These are phyloP conservation scores for Pseudoips prasinana DNA, from an alignment of 2,888 invertebrate genomes.

Conservation along the genomic window DNA sequence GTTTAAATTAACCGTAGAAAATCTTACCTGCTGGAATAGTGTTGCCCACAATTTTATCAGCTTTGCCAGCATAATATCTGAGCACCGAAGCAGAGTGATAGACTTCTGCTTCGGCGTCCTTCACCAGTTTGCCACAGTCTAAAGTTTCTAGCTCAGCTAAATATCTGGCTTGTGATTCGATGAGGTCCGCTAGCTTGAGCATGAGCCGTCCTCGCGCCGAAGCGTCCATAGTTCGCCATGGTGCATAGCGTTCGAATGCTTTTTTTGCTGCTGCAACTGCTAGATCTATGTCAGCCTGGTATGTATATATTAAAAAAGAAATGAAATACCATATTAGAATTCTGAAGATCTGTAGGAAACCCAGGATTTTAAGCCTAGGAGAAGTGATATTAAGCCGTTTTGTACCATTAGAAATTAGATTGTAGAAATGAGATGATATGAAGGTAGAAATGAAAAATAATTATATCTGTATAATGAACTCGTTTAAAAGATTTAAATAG, in stretches of 20 bases:
- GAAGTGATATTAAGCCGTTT: too few relatives aligned
- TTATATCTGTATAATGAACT: too few relatives aligned
- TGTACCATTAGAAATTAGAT: too few relatives aligned
- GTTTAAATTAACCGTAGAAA: too few relatives aligned
- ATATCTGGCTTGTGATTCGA: conserved; percentile 87
- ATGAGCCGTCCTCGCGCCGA: conserved; percentile 89
- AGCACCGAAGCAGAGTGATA: conserved; percentile 83
- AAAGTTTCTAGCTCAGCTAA: conserved; percentile 95
- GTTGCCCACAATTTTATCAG: conserved; percentile 92
- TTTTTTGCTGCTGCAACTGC: conserved; percentile 90
- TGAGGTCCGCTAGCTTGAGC: conserved; percentile 87
- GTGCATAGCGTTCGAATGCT: conserved; percentile 87
- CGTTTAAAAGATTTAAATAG: too few relatives aligned
- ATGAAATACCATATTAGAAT: too few relatives aligned
- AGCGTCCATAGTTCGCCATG: conserved; percentile 92
- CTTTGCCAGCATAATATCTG: conserved; percentile 95
- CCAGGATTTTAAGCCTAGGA: too few relatives aligned
- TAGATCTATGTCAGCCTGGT: conserved; percentile 88
- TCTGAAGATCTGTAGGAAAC: too few relatives aligned
- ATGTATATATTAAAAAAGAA: too few relatives aligned
- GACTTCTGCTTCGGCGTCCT: conserved; percentile 86
- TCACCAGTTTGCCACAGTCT: conserved; percentile 96
- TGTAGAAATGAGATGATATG: too few relatives aligned
- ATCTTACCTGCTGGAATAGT: conserved; percentile 85
- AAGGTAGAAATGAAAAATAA: too few relatives aligned